Evolutionary conservation across 2,888 invertebrate genomes (phyloP).

Genomic region (Drosophila subquinaria): DNA sequence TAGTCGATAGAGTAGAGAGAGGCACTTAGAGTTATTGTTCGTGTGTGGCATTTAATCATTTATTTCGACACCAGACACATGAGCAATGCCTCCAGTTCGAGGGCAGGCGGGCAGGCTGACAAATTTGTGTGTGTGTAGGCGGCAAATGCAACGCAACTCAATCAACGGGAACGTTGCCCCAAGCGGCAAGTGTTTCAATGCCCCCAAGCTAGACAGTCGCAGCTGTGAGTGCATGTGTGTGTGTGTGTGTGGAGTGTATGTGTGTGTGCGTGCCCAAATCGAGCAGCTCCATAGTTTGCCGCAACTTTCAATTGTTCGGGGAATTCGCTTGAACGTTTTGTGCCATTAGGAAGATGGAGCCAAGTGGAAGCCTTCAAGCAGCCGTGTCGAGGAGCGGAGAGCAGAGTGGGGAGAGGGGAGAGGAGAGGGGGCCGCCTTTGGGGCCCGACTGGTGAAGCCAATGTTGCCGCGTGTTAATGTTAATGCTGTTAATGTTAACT

Average conservation of each 20-base stretch:
- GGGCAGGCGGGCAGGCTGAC: background rate
- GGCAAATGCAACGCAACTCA: conserved; percentile 56
- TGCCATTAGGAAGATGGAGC: conserved; percentile 58
- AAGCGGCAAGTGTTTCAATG: conserved; percentile 38
- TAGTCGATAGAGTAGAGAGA: background rate
- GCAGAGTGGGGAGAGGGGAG: no score
- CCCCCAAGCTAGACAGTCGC: background rate
- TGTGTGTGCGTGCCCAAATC: conserved; percentile 14
- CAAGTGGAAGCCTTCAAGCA: conserved; percentile 31
- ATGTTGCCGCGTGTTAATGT: conserved; percentile 53
- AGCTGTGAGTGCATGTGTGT: conserved; percentile 8
- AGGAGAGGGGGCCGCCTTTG: conserved; percentile 1
- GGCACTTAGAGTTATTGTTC: conserved; percentile 66
- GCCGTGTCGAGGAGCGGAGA: background rate
- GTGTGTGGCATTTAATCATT: conserved; percentile 59
- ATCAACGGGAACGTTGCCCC: conserved; percentile 52
- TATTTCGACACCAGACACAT: conserved; percentile 58
- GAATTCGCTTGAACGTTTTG: conserved; percentile 67
- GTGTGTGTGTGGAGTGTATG: conserved; percentile 12
- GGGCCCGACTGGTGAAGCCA: conserved; percentile 2
- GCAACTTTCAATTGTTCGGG: conserved; percentile 74
- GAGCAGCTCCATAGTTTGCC: conserved; percentile 44
- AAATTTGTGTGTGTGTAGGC: conserved; percentile 15
- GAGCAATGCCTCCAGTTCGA: conserved; percentile 15
- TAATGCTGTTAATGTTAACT: conserved; percentile 78